These are phyloP conservation scores for Calidris pugnax DNA, from an alignment of 2,113 vertebrate genomes.

Conservation along the genomic window DNA sequence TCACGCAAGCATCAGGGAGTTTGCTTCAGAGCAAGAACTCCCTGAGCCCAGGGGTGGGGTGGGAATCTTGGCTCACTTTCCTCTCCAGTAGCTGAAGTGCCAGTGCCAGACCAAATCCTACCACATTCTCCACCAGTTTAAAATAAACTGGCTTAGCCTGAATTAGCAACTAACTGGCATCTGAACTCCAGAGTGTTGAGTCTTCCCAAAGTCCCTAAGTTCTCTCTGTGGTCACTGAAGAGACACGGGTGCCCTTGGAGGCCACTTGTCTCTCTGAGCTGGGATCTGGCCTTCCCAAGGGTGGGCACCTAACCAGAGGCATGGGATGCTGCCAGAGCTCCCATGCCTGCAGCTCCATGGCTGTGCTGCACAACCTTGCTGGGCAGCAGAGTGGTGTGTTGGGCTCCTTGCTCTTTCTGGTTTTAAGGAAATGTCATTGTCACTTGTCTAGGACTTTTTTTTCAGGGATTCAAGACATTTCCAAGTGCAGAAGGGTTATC, in stretches of 20 bases:
- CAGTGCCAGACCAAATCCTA: background rate
- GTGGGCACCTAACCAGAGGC: rapidly evolving
- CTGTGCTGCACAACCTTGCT: background rate
- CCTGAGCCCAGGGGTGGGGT: background rate
- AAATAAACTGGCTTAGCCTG: background rate
- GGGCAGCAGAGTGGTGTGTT: rapidly evolving
- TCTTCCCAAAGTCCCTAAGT: background rate
- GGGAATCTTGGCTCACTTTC: background rate
- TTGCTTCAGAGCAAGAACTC: background rate
- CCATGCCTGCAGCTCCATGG: background rate
- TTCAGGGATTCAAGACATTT: background rate
- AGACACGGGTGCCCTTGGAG: background rate
- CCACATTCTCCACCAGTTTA: background rate
- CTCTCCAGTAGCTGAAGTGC: background rate
- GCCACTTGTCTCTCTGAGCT: background rate
- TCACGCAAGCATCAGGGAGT: background rate
- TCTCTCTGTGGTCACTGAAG: background rate
- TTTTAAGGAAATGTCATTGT: background rate
- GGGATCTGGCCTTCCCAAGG: background rate
- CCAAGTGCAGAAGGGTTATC: background rate
- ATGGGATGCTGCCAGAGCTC: background rate
- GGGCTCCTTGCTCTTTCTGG: background rate
- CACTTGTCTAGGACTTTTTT: background rate
- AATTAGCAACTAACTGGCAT: background rate
- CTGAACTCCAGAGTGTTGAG: background rate